Conservation (phyloP, 1,140 invertebrate genomes). For the Bombus fervidus region DNA sequence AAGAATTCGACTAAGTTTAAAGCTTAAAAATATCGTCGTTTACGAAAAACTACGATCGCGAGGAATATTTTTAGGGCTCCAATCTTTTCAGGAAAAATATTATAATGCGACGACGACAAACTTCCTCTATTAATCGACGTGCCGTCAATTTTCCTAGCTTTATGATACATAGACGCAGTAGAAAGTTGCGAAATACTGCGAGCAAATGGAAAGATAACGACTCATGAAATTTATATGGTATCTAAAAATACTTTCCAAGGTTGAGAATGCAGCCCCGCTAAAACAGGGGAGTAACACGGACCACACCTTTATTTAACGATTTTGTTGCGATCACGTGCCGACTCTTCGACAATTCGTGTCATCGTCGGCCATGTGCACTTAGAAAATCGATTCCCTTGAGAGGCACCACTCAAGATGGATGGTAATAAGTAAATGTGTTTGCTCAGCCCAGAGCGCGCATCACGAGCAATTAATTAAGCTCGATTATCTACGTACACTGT, state of each 20-base stretch:
- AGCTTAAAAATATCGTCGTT: neutral
- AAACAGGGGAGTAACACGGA: neutral
- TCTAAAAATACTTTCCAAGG: neutral
- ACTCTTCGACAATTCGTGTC: conserved; percentile 71
- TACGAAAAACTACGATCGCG: neutral
- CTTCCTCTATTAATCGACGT: neutral
- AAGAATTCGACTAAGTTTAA: too few species aligned
- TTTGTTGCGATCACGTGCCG: conserved; percentile 69
- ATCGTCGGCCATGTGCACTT: conserved; percentile 72
- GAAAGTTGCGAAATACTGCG: neutral
- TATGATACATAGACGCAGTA: neutral
- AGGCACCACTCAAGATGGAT: conserved; percentile 77
- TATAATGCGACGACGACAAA: neutral
- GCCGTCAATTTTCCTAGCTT: neutral
- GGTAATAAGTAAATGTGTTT: conserved; percentile 82
- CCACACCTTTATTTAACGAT: conserved; percentile 65
- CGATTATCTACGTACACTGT: conserved; percentile 80
- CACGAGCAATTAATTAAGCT: conserved; percentile 81
- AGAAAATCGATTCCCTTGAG: conserved; percentile 78
- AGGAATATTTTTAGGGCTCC: neutral
- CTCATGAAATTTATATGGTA: neutral
- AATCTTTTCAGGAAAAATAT: neutral
- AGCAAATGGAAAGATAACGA: neutral
- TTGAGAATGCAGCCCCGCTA: neutral
- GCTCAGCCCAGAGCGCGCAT: conserved; percentile 75